Evolutionary conservation across 1,140 invertebrate species (phyloP), one percentile per base, ranked within the genome.

Genomic region (Cotesia vestalis): DNA sequence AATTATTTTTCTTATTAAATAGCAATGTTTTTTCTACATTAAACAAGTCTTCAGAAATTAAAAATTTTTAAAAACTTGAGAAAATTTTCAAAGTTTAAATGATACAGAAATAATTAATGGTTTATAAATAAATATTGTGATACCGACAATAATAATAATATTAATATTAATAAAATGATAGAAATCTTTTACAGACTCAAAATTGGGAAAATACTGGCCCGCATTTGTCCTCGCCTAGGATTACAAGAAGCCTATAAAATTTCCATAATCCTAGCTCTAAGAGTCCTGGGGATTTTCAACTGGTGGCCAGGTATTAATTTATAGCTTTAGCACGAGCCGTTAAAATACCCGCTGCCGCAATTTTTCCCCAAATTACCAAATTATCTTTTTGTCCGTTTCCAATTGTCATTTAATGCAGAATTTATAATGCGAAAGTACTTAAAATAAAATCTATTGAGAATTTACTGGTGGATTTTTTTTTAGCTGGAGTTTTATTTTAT

Each of bases 211-310:
- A 74, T 75, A 75, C 74, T 66, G 66, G 66, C 66, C 57, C 71
- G 66, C 66, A 52, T 46, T 62, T 71, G 69, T 70, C 38, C 66
- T 59, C 69, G 9, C 40, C 59, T 72, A 74, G 71, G 74, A 74
- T 74, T 77, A 74, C 73, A 67, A 51, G 71, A 9, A 55, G 73
- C 72, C 69, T 76, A 76, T 78, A 78, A 78, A 78, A 63, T 78
- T 63, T 55, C 20, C 59, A 73, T 77, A 77, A 76, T 74, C 72
- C 74, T 12, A 59, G 51, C n/a, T 14, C 53, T 46, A 51, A 66
- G 34, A 46, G 64, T n/a, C 51, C 20, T 17, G 35, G 63, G 64
- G 62, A 52, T 63, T 57, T 72, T 59, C 52, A 40, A 60, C 66
- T 35, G 70, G 69, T 75, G 66, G 57, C 64, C 69, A 69, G 66